Evolutionary conservation across 2,888 invertebrate genomes (phyloP).

Genomic region (Lasiommata megera): DNA sequence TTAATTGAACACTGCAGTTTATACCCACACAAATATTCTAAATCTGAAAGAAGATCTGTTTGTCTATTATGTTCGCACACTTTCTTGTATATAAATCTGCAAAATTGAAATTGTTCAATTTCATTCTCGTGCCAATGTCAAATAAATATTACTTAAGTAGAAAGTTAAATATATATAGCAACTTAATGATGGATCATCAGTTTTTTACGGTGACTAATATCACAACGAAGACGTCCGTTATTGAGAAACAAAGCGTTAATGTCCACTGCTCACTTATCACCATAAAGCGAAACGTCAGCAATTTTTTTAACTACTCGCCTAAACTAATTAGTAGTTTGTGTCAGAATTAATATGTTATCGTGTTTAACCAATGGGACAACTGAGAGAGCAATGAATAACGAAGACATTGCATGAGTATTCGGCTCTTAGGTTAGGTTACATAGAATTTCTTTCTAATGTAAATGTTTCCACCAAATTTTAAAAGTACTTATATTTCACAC

Average conservation of each 20-base stretch:
- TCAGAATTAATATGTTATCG: background rate
- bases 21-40: too few relatives aligned
- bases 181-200: background rate
- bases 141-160: background rate
- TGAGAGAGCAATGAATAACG: background rate
- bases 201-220: background rate
- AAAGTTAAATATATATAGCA: background rate
- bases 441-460: too few relatives aligned
- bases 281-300: background rate
- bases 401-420: too few relatives aligned
- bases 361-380: background rate
- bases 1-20: too few relatives aligned
- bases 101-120: background rate
- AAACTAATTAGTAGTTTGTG: background rate
- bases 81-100: too few relatives aligned
- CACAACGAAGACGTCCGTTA: background rate
- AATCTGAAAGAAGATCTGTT: too few relatives aligned
- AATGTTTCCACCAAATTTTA: too few relatives aligned
- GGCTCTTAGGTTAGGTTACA: too few relatives aligned
- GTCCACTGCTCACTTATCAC: background rate
- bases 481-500: too few relatives aligned
- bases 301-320: background rate
- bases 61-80: too few relatives aligned
- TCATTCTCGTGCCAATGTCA: background rate
- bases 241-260: background rate